Conservation (phyloP, 92 coral and sea anemone species). For the Umimayanthus chanpuru region DNA sequence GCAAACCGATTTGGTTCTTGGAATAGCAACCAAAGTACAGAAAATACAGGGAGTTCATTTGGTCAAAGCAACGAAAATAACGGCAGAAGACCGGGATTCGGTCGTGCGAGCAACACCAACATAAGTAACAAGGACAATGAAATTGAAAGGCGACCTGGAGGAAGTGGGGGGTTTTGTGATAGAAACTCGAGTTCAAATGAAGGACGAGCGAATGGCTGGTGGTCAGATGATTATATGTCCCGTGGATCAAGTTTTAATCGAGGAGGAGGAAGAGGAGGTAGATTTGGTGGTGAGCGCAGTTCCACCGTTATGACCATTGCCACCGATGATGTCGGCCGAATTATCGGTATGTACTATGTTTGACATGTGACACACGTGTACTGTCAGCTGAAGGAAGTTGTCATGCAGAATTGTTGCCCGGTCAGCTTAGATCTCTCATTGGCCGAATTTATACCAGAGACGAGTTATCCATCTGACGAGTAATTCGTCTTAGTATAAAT, state of each 20-base stretch:
- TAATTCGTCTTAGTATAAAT: too few relatives aligned
- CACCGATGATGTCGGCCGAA: slow-evolving; percentile 19
- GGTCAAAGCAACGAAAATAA: slow-evolving; percentile 9
- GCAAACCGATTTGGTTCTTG: slow-evolving; percentile 35
- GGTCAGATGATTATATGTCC: slow-evolving; percentile 27
- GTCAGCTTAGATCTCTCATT: too few relatives aligned
- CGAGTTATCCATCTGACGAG: too few relatives aligned
- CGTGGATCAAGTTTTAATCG: not conserved
- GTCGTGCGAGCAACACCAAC: not conserved
- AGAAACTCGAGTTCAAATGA: not conserved
- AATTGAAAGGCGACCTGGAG: not conserved
- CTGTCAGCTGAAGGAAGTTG: too few relatives aligned
- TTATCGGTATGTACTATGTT: slow-evolving; percentile 4
- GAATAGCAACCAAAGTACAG: slow-evolving; percentile 17
- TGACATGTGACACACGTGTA: not conserved
- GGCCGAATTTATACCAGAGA: too few relatives aligned
- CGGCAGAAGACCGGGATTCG: slow-evolving; percentile 19
- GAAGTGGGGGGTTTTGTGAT: slow-evolving; percentile 1
- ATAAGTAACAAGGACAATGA: too few relatives aligned
- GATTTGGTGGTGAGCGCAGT: slow-evolving; percentile 4
- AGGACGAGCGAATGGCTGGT: slow-evolving; percentile 24
- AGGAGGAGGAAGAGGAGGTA: slow-evolving; percentile 4
- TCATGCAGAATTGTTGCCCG: too few relatives aligned
- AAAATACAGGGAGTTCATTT: not conserved
- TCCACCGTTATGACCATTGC: slow-evolving; percentile 2